Evolutionary conservation across 1,140 invertebrate genomes (phyloP).

Genomic region (Caenorhabditis elegans): WBcel235 BX284604.4:11561501-11562000

Average conservation of each 20-base stretch:
- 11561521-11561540: conserved; percentile 14
- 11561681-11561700: conserved; percentile 13
- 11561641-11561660: neutral
- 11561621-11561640: neutral
- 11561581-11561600: neutral
- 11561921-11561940: no score
- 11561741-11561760: neutral
- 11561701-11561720: neutral
- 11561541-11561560: neutral
- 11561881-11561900: no score
- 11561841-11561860: no score
- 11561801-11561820: neutral
- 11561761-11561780: neutral
- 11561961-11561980: no score
- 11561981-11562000: neutral
- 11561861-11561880: no score
- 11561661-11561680: neutral
- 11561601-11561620: neutral
- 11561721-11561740: neutral
- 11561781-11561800: neutral
- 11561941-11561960: no score
- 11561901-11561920: no score
- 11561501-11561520: neutral
- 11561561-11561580: conserved; percentile 1
- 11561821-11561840: neutral